Percentiles rank a stretch among this genome's conserved stretches.
phyloP scores from a whole-genome alignment of 1,140 invertebrate genomes.

The Lepeophtheirus salmonis region DNA sequence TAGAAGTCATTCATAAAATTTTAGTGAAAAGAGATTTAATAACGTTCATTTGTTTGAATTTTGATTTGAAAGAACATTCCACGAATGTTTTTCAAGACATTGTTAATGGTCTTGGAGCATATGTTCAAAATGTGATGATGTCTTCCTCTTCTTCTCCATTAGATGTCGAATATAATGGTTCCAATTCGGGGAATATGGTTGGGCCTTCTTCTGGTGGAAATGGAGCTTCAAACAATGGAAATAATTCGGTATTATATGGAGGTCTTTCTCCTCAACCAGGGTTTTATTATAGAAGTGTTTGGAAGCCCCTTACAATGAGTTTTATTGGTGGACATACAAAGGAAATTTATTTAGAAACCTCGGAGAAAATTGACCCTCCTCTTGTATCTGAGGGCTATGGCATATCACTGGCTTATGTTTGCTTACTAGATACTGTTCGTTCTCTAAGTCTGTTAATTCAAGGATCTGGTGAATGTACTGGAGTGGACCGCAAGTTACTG shows the following conservation, averaged over 20 bases:
- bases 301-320: constrained; percentile 63
- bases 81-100: constrained; percentile 59
- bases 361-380: constrained; percentile 85
- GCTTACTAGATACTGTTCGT: constrained; percentile 65
- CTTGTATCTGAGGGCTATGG: constrained; percentile 82
- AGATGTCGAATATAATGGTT: not conserved
- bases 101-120: constrained; percentile 79
- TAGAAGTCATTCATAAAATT: constrained; percentile 90
- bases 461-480: not conserved
- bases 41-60: constrained; percentile 44
- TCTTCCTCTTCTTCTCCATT: constrained; percentile 17
- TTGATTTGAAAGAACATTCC: constrained; percentile 27
- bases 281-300: constrained; percentile 76
- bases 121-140: constrained; percentile 82
- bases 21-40: constrained; percentile 66
- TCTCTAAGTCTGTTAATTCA: constrained; percentile 41
- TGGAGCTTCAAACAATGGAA: constrained; percentile 42
- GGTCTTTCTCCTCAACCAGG: constrained; percentile 68
- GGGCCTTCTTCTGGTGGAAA: constrained; percentile 44
- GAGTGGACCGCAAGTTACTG: constrained; percentile 28
- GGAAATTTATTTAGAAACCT: constrained; percentile 71
- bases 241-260: constrained; percentile 27
- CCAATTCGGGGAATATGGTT: constrained; percentile 29
- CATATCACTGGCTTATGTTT: constrained; percentile 78
- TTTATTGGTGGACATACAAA: constrained; percentile 67